Conservation (phyloP, 1,140 invertebrate species). For the Hydropsyche tenuis region DNA sequence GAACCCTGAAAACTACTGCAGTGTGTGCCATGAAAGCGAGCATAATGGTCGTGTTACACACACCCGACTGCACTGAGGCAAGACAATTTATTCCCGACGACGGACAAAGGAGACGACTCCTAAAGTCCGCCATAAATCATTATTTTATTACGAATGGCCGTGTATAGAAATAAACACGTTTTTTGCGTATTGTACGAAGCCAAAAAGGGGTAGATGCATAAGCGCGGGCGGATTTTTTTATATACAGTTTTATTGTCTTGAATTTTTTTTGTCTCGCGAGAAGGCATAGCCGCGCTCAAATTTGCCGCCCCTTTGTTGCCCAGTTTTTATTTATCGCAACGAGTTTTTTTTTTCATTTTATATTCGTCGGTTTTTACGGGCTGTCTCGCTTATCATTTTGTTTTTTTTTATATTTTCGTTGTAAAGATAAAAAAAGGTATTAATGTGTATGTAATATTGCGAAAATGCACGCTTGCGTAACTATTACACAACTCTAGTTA, state of each 20-base stretch:
- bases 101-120: constrained; percentile 20
- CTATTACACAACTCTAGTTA: too few species aligned
- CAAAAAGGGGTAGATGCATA: constrained; percentile 12
- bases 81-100: constrained; percentile 9
- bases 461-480: too few species aligned
- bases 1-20: too few species aligned
- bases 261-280: constrained; percentile 5
- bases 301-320: constrained; percentile 25
- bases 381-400: constrained; percentile 22
- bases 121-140: constrained; percentile 30
- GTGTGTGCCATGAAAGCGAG: not conserved
- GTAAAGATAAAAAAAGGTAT: too few species aligned
- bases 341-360: constrained; percentile 16
- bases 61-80: not conserved
- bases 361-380: constrained; percentile 10
- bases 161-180: constrained; percentile 29
- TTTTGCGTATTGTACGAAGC: too few species aligned
- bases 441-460: too few species aligned
- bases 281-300: not conserved
- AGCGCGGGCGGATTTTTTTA: constrained; percentile 1
- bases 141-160: constrained; percentile 32
- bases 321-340: constrained; percentile 26
- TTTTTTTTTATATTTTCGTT: not conserved
- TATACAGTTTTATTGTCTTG: not conserved
- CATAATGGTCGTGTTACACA: constrained; percentile 31